Evolutionary conservation across 1,140 invertebrate genomes (phyloP).

Genomic region (Drosophila nigromelanica): DNA sequence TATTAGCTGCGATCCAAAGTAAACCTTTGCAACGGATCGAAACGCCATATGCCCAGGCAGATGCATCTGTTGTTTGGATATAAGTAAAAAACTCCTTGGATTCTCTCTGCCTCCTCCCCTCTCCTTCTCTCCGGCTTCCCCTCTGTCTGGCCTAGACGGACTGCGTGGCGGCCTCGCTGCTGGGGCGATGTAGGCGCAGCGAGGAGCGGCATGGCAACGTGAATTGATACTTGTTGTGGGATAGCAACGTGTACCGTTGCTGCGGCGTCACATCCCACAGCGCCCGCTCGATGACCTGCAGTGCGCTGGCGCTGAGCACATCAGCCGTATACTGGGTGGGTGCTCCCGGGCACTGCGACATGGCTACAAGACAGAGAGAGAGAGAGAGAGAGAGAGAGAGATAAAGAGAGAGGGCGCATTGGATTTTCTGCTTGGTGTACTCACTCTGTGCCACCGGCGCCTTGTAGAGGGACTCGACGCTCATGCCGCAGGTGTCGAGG

Average conservation of each 20-base stretch:
- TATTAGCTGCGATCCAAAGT: constrained; percentile 15
- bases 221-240: constrained; percentile 81
- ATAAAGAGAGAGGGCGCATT: not conserved
- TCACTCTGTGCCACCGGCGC: constrained; percentile 85
- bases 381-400: not conserved
- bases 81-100: not conserved
- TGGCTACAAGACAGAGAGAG: constrained; percentile 31
- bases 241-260: constrained; percentile 75
- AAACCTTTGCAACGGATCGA: not conserved
- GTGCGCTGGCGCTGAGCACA: constrained; percentile 72
- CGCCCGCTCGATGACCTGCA: constrained; percentile 80
- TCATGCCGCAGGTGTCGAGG: constrained; percentile 89
- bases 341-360: constrained; percentile 60
- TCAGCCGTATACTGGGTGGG: constrained; percentile 83
- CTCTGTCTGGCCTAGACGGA: constrained; percentile 47
- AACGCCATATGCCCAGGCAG: not conserved
- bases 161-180: constrained; percentile 50
- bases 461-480: constrained; percentile 87
- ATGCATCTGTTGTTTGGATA: not conserved
- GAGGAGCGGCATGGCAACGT: constrained; percentile 84
- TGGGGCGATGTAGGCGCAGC: constrained; percentile 67
- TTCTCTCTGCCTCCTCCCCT: not conserved
- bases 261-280: constrained; percentile 78
- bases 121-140: not conserved
- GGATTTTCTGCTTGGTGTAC: constrained; percentile 48